These are phyloP conservation scores for Paracyclopina nana DNA, from an alignment of 1,140 invertebrate genomes.

Conservation along the genomic window DNA sequence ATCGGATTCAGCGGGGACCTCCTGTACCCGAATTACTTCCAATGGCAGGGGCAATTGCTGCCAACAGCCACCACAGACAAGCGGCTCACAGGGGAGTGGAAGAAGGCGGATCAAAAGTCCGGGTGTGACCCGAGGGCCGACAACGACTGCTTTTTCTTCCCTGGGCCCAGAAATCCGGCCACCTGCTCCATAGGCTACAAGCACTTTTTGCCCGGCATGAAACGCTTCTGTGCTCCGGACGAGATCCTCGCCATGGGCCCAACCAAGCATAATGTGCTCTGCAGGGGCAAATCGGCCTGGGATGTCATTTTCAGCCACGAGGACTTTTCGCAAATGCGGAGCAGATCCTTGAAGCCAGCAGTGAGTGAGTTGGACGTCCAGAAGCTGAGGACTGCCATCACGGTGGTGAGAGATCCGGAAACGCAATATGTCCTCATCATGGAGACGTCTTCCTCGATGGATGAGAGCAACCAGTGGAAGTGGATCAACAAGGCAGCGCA, in stretches of 20 bases:
- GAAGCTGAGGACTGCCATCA: too few relatives aligned
- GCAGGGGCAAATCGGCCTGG: neutral
- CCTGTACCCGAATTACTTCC: conserved; percentile 23
- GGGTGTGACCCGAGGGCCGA: neutral
- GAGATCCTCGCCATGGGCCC: neutral
- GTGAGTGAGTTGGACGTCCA: too few relatives aligned
- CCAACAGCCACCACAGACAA: neutral
- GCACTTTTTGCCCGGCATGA: neutral
- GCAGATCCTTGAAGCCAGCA: too few relatives aligned
- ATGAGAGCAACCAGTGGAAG: neutral
- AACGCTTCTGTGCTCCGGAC: neutral
- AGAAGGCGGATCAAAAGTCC: neutral
- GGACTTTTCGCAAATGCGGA: conserved; percentile 2
- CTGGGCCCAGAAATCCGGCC: neutral
- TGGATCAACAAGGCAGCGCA: conserved; percentile 15
- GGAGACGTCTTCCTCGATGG: conserved; percentile 10
- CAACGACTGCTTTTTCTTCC: neutral
- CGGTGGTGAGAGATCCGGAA: conserved; percentile 8
- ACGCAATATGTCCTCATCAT: conserved; percentile 12
- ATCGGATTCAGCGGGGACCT: conserved; percentile 24
- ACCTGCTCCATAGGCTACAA: conserved; percentile 4
- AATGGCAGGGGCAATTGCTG: neutral
- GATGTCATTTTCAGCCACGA: conserved; percentile 1
- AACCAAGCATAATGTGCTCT: conserved; percentile 2
- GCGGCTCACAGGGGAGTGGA: neutral